phyloP scores from a whole-genome alignment of 2,113 vertebrate genomes.

The Corynorhinus townsendii region DNA sequence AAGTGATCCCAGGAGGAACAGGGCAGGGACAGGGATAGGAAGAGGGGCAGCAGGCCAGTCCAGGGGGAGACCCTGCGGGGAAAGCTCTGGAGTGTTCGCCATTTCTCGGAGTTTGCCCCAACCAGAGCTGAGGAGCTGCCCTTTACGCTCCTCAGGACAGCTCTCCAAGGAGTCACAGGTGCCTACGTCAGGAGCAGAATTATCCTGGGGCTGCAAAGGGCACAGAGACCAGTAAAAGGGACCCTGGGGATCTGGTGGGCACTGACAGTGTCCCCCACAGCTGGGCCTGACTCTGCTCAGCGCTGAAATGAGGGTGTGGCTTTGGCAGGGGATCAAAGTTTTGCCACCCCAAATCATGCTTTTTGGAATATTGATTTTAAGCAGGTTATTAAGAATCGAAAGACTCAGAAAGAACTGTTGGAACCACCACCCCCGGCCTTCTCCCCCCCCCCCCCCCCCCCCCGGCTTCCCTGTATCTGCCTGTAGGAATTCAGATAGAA shows the following conservation, averaged over 20 bases:
- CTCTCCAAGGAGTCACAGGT: background rate
- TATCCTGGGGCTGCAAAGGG: background rate
- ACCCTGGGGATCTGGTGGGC: background rate
- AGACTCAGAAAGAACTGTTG: background rate
- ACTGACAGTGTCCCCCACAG: rapidly evolving
- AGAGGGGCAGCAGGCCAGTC: background rate
- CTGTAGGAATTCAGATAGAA: background rate
- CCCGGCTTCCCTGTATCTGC: background rate
- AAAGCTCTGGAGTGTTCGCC: background rate
- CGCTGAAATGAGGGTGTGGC: no score
- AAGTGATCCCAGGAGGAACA: background rate
- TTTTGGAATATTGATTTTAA: background rate
- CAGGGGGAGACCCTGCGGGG: background rate
- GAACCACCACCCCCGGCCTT: no score
- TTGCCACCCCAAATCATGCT: background rate
- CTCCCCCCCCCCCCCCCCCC: no score
- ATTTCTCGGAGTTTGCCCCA: background rate
- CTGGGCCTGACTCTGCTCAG: background rate
- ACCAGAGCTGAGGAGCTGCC: background rate
- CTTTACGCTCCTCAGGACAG: background rate
- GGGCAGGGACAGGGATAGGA: background rate
- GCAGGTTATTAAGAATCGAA: background rate
- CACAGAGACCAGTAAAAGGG: background rate
- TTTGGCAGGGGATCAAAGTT: background rate
- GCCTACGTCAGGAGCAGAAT: background rate